Evolutionary conservation across 2,888 invertebrate species (phyloP), one percentile per base, ranked within the genome.

Genomic region (Baccha elongata): DNA sequence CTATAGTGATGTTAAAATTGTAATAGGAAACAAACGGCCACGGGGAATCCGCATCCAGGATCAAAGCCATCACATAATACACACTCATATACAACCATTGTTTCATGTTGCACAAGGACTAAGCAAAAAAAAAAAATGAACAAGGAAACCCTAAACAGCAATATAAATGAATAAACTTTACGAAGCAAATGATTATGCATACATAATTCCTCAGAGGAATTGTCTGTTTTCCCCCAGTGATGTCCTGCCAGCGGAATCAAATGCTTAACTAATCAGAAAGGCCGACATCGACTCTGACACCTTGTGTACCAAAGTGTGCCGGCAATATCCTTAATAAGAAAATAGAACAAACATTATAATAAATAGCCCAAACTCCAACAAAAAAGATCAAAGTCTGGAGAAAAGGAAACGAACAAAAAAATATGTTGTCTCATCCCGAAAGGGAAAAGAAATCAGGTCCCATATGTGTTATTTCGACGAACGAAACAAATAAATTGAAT

Each of bases 21-120:
- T 72, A 67, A 76, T 60, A 55, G 62, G 68, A 60, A 58, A 69
- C 80, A 75, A 80, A 65, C 81, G 76, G 64, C 75, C 81, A 81
- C 60, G 48, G 67, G 55, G 76, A 72, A 62, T 71, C 26, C 68
- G 62, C 65, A 80, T 67, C 64, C 17, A 68, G 64, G 68, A 68
- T 78, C 83, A 83, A 78, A 81, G 67, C 48, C 42, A 64, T 62
- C 32, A 37, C 58, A 50, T 60, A 50, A 65, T 40, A 60, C 19
- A 19, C 58, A 26, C 26, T 8, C 35, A 60, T 8, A 13, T 21
- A 53, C 26, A 26, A 10, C 40, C 4, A 60, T 60, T 60, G 44
- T 7, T 50, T 15, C 64, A 40, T 71, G 50, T 37, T 55, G 53
- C 32, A 64, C 29, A 58, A 11, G n/a, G 8, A 37, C 13, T 2